Evolutionary conservation across 2,113 vertebrate genomes (phyloP).

Genomic region (Lepus timidus): DNA sequence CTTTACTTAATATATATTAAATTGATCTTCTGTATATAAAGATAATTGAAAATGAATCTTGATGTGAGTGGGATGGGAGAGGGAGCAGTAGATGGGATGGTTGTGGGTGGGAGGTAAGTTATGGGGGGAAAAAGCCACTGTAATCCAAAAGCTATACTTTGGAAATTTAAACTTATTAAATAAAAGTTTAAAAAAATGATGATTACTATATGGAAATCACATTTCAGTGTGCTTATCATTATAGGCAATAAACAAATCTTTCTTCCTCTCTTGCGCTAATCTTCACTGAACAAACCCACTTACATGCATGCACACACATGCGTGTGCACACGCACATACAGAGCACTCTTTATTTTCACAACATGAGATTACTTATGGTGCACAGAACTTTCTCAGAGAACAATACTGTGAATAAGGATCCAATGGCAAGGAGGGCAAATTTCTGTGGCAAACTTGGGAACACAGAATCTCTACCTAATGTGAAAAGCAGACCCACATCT

Average conservation of each 20-base stretch:
- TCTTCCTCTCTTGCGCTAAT: not conserved
- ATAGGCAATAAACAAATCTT: not conserved
- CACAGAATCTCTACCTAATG: not conserved
- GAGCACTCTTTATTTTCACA: not conserved
- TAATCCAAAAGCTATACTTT: too few relatives aligned
- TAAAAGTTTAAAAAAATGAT: not conserved
- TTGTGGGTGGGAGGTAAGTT: too few relatives aligned
- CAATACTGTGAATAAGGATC: not conserved
- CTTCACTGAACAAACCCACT: not conserved
- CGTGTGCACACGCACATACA: not conserved
- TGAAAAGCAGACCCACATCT: not conserved
- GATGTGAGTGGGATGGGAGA: too few relatives aligned
- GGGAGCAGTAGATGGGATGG: too few relatives aligned
- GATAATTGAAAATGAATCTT: too few relatives aligned
- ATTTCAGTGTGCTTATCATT: not conserved
- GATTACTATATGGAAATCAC: not conserved
- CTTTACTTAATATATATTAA: too few relatives aligned
- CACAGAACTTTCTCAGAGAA: not conserved
- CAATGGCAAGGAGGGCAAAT: not conserved
- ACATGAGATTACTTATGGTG: not conserved
- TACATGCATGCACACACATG: too few relatives aligned
- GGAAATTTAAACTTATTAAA: too few relatives aligned
- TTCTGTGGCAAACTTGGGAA: not conserved
- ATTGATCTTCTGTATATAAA: too few relatives aligned
- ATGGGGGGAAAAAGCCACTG: too few relatives aligned